These are phyloP conservation scores for Gasterosteus nipponicus DNA, from an alignment of 2,113 vertebrate species.

Conservation along the genomic window DNA sequence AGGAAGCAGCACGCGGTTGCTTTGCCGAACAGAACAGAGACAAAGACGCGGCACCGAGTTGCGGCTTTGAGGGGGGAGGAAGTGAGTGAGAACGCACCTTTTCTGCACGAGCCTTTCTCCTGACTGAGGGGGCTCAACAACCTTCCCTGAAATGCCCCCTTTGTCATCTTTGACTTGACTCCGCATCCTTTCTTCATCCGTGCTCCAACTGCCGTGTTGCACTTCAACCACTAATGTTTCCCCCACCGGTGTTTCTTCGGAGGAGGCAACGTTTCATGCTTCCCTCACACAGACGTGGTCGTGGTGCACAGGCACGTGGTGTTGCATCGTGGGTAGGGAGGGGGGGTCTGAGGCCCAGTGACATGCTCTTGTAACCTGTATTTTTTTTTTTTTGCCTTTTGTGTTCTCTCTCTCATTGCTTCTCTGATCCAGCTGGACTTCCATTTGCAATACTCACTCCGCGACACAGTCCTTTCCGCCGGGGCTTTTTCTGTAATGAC, in stretches of 20 bases:
- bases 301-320: background rate
- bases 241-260: background rate
- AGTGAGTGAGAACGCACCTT: background rate
- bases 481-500: slow-evolving; percentile 99
- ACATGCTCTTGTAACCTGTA: slow-evolving; percentile 55
- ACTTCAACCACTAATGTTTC: slow-evolving; percentile 37
- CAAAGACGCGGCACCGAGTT: too few species aligned
- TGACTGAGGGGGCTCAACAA: background rate
- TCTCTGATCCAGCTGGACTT: slow-evolving; percentile 93
- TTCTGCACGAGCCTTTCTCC: background rate
- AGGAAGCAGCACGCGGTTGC: background rate
- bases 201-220: background rate
- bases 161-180: slow-evolving; percentile 1
- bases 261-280: background rate
- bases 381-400: slow-evolving; percentile 61
- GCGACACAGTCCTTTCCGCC: slow-evolving; percentile 88
- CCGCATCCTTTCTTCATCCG: slow-evolving; percentile 7
- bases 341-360: background rate
- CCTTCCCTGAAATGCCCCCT: slow-evolving; percentile 18
- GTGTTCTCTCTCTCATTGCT: slow-evolving; percentile 83
- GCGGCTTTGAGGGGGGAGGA: background rate
- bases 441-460: slow-evolving; percentile 94
- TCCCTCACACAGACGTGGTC: background rate
- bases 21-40: background rate
- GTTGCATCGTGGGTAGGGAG: slow-evolving; percentile 45